Evolutionary conservation across 2,888 invertebrate genomes (phyloP), one percentile per base, ranked within the genome.

Genomic region (Rotaria macrura): DNA sequence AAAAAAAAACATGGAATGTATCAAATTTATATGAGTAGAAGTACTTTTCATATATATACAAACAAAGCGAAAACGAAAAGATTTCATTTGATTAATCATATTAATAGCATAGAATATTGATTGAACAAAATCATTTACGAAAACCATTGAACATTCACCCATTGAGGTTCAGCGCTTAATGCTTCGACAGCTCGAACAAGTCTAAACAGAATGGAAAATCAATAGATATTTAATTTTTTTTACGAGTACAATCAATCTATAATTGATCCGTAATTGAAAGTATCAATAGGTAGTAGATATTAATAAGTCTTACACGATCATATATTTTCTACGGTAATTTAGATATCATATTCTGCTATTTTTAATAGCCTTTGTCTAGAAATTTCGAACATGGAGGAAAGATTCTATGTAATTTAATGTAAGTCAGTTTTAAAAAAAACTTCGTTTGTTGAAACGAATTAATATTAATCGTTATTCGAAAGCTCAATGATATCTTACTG

Each of bases 121-220:
- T 65, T 14, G 14, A 17, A 34, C 9, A 14, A 17, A 34, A 43
- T 40, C 17, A 72, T 29, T 84, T 84, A 85, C 65, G 85, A 96
- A 88, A 97, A 95, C 87, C 87, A 87, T 49, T 54, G 52, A n/a
- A 85, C 86, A 54, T 87, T 87, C 12, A 87, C 87, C 87, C 87
- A 87, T 85, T 87, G 87, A 40, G 86, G 87, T 49, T 86, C 86
- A 40, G 85, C 83, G 40, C 85, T 84, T 14, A 86, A 83, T 9
- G 84, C 83, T 43, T 87, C 87, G 23, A 87, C 83, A 25, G 87
- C 86, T 34, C 87, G 84, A 38, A 87, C 83, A 54, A 87, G 84
- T 23, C 74, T 87, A 55, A 55, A 85, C 83, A 72, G n/a, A n/a
- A n/a, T n/a, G n/a, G n/a, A n/a, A 85, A 84, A 85, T 38, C 43